These are phyloP conservation scores for Nomada lathburiana DNA, from an alignment of 2,888 invertebrate genomes.

Conservation along the genomic window DNA sequence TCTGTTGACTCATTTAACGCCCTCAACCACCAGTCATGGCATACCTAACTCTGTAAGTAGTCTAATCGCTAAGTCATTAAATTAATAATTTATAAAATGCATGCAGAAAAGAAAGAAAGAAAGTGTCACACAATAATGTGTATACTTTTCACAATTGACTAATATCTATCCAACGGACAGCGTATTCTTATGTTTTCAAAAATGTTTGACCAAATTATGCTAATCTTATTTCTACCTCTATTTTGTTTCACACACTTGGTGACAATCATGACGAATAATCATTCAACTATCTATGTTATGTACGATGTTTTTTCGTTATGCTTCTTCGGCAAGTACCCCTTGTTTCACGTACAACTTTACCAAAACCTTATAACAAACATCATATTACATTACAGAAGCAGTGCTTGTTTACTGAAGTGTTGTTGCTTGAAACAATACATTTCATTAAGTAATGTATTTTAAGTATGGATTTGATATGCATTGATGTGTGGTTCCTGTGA, in stretches of 20 bases:
- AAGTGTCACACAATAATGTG: constrained; percentile 29
- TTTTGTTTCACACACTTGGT: constrained; percentile 4
- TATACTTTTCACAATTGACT: constrained; percentile 30
- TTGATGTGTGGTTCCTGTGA: constrained; percentile 27
- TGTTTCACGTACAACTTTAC: constrained; percentile 2
- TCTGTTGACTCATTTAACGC: constrained; percentile 83
- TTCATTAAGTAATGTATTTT: constrained; percentile 28
- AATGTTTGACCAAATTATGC: not conserved
- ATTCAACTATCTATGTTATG: not conserved
- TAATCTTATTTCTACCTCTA: not conserved
- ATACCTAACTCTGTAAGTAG: constrained; percentile 84
- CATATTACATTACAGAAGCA: constrained; percentile 26
- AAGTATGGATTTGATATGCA: constrained; percentile 31
- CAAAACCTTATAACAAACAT: constrained; percentile 11
- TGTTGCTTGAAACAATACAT: constrained; percentile 36
- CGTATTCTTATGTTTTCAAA: constrained; percentile 10
- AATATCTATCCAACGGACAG: constrained; percentile 20
- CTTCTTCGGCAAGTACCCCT: not conserved
- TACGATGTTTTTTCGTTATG: constrained; percentile 11
- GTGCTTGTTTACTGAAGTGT: constrained; percentile 39
- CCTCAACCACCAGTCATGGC: constrained; percentile 83
- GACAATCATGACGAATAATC: not conserved
- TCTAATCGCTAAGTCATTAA: constrained; percentile 75
- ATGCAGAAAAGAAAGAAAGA: constrained; percentile 32
- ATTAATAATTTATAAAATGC: constrained; percentile 53